Evolutionary conservation across 53 echinoderm and acorn worm species (phyloP).

Genomic region (Mesocentrotus franciscanus): DNA sequence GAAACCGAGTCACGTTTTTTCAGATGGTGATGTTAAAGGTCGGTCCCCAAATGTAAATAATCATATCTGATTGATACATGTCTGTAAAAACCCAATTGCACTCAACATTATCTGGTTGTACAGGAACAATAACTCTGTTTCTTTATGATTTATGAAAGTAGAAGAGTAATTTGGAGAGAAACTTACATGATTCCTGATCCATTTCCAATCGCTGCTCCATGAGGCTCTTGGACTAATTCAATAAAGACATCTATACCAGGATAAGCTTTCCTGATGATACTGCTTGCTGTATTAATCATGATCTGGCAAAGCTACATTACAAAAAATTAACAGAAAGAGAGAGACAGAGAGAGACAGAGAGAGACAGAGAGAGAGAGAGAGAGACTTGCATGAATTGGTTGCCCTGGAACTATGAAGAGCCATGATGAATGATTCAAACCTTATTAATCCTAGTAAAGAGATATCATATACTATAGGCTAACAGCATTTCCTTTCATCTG

Average conservation of each 20-base stretch:
- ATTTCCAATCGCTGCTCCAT: conserved; percentile 80
- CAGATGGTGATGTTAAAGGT: no score
- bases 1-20: no score
- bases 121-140: neutral
- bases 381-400: neutral
- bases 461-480: no score
- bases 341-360: neutral
- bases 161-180: neutral
- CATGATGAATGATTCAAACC: no score
- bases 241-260: conserved; percentile 73
- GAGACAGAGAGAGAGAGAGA: neutral
- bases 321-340: neutral
- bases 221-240: conserved; percentile 76
- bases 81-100: no score
- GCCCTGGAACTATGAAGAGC: no score
- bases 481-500: no score
- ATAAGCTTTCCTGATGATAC: conserved; percentile 69
- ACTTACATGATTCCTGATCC: conserved; percentile 93
- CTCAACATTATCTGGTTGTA: no score
- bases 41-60: no score
- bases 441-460: no score
- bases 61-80: no score
- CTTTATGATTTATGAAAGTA: neutral
- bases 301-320: conserved; percentile 77
- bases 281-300: conserved; percentile 80